phyloP scores from a whole-genome alignment of 2,113 vertebrate genomes.

The sheep (Ovis aries) region ARS-UI_Ramb_v3.0 NC_056063.1:73597001-73597500 shows the following conservation, averaged over 20 bases:
- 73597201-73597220: neutral
- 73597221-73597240: neutral
- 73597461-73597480: neutral
- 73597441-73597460: neutral
- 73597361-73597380: neutral
- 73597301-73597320: neutral
- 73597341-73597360: neutral
- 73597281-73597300: rapidly evolving
- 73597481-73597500: neutral
- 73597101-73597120: neutral
- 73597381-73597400: neutral
- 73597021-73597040: neutral
- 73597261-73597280: neutral
- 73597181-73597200: neutral
- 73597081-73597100: neutral
- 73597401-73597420: neutral
- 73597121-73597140: neutral
- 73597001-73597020: neutral
- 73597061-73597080: neutral
- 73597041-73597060: neutral
- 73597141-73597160: neutral
- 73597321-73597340: neutral
- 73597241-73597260: neutral
- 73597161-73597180: neutral
- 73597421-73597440: neutral